Evolutionary conservation across 2,113 vertebrate genomes (phyloP).

Genomic region (Telmatochromis sp.): DNA sequence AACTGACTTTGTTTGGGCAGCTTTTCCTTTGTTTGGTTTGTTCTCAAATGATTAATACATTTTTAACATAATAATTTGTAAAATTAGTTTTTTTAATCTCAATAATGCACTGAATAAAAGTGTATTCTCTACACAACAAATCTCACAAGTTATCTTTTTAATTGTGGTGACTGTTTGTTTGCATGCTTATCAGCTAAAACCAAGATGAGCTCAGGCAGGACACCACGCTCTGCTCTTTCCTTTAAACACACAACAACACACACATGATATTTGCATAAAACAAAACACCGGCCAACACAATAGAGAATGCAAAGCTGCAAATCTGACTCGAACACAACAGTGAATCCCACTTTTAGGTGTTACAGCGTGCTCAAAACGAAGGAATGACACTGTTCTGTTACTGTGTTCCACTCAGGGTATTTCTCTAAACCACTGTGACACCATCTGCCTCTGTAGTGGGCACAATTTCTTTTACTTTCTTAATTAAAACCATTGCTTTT

Average conservation of each 20-base stretch:
- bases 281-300: neutral
- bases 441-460: neutral
- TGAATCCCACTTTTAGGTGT: neutral
- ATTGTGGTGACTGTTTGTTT: neutral
- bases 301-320: neutral
- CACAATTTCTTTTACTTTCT: neutral
- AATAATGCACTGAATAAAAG: neutral
- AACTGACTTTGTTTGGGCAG: neutral
- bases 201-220: neutral
- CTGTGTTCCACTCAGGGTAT: neutral
- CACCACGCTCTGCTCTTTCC: fast-evolving
- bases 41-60: neutral
- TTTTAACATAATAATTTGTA: neutral
- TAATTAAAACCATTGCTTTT: neutral
- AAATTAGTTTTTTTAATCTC: fast-evolving
- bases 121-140: neutral
- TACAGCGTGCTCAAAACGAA: neutral
- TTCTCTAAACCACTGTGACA: neutral
- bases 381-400: neutral
- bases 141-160: neutral
- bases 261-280: neutral
- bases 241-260: neutral
- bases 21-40: neutral
- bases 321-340: neutral
- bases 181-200: neutral